phyloP scores from a whole-genome alignment of 2,888 invertebrate species.

The Spatulosminthurus flaviceps region DNA sequence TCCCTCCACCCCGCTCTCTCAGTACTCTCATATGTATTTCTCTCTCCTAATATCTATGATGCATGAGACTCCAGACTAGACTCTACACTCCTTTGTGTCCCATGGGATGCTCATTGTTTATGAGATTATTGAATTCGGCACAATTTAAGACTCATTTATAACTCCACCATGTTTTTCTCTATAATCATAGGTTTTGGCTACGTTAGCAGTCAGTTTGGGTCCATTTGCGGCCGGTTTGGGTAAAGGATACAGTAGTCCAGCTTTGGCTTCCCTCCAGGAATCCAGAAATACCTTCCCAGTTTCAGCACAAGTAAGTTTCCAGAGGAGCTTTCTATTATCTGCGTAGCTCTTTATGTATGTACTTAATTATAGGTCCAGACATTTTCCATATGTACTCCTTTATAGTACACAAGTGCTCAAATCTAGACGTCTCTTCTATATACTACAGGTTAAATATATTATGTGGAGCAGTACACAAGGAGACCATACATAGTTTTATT shows the following conservation, averaged over 20 bases:
- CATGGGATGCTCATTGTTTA: constrained; percentile 27
- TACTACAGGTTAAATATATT: too few relatives aligned
- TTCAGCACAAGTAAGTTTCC: constrained; percentile 61
- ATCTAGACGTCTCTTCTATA: too few relatives aligned
- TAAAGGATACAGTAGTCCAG: constrained; percentile 85
- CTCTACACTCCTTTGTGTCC: constrained; percentile 13
- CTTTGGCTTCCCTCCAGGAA: constrained; percentile 79
- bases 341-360: too few relatives aligned
- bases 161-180: neutral
- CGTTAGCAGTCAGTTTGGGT: constrained; percentile 80
- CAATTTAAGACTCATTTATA: constrained; percentile 24
- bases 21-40: too few relatives aligned
- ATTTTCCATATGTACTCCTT: too few relatives aligned
- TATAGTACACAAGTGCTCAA: too few relatives aligned
- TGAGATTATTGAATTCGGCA: constrained; percentile 38
- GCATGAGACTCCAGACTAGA: neutral
- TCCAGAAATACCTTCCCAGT: constrained; percentile 62
- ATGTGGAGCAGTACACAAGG: too few relatives aligned
- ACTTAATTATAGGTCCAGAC: too few relatives aligned
- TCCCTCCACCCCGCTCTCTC: too few relatives aligned
- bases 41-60: too few relatives aligned
- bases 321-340: too few relatives aligned
- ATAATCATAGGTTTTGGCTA: constrained; percentile 75
- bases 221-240: constrained; percentile 82
- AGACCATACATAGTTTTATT: too few relatives aligned